Percentiles rank a stretch among this genome's conserved stretches.
Conservation (phyloP, 2,888 invertebrate species). For the Piscicola geometra region DNA sequence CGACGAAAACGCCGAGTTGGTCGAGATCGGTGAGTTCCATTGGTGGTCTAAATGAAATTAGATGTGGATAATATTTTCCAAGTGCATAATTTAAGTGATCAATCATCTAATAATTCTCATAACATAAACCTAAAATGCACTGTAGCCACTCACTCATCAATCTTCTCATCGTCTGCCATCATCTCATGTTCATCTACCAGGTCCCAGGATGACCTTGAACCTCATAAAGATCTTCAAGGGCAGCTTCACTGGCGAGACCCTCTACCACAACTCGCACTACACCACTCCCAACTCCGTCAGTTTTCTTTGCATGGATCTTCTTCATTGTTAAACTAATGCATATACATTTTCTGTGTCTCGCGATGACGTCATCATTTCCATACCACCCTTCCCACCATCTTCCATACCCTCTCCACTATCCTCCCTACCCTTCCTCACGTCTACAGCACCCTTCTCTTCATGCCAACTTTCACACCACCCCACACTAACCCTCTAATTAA, state of each 20-base stretch:
- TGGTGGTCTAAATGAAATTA: not conserved
- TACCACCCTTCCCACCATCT: slow-evolving; percentile 77
- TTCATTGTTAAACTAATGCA: too few species aligned
- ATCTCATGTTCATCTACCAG: slow-evolving; percentile 50
- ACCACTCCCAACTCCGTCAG: slow-evolving; percentile 76
- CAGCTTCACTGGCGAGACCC: slow-evolving; percentile 82
- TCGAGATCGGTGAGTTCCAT: slow-evolving; percentile 90
- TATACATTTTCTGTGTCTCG: too few species aligned
- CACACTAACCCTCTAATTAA: not conserved
- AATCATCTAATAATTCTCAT: too few species aligned
- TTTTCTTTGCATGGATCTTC: not conserved
- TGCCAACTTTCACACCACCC: not conserved
- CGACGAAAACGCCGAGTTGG: slow-evolving; percentile 80
- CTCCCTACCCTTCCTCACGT: slow-evolving; percentile 83
- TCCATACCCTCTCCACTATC: slow-evolving; percentile 83
- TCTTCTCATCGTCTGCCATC: too few species aligned
- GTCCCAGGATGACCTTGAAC: slow-evolving; percentile 64
- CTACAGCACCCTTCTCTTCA: slow-evolving; percentile 59
- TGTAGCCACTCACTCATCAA: too few species aligned
- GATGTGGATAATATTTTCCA: not conserved
- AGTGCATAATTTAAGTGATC: not conserved
- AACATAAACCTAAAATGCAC: too few species aligned
- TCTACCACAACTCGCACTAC: slow-evolving; percentile 90
- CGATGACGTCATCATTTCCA: too few species aligned
- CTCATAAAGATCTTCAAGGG: slow-evolving; percentile 88